phyloP scores from a whole-genome alignment of 2,888 invertebrate species.

The Vandiemenella viatica region DNA sequence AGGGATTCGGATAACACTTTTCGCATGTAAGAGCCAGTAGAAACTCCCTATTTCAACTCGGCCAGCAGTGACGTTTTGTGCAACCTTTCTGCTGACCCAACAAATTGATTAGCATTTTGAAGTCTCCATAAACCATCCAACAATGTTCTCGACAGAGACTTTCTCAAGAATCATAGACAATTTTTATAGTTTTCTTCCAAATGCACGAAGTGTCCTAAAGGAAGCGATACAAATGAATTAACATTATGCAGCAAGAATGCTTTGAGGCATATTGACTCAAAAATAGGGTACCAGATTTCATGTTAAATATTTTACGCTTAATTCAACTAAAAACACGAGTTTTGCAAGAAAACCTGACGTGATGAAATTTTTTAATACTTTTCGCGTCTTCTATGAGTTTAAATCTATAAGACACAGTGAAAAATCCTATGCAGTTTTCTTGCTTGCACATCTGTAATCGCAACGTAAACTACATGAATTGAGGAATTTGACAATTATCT shows the following conservation, averaged over 20 bases:
- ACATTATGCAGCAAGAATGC: neutral
- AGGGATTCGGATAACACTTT: neutral
- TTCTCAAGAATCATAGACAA: neutral
- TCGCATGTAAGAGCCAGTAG: no score
- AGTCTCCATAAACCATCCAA: neutral
- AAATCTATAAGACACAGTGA: conserved; percentile 1
- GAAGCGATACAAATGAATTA: neutral
- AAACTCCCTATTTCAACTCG: neutral
- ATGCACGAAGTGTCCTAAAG: neutral
- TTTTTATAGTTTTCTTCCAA: neutral
- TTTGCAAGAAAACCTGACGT: neutral
- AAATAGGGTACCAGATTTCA: conserved; percentile 2
- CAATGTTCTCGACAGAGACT: neutral
- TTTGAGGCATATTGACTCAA: neutral
- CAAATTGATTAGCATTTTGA: neutral
- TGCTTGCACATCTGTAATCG: neutral
- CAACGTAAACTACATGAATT: no score
- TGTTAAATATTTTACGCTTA: neutral
- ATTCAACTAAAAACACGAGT: neutral
- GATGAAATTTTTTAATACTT: conserved; percentile 2
- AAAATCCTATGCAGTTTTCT: neutral
- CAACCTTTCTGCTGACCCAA: conserved; percentile 4
- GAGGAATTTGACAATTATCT: no score
- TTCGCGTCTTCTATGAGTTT: neutral
- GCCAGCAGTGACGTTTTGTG: neutral